phyloP scores from a whole-genome alignment of 1,140 invertebrate species.

The Diuraphis noxia region DNA sequence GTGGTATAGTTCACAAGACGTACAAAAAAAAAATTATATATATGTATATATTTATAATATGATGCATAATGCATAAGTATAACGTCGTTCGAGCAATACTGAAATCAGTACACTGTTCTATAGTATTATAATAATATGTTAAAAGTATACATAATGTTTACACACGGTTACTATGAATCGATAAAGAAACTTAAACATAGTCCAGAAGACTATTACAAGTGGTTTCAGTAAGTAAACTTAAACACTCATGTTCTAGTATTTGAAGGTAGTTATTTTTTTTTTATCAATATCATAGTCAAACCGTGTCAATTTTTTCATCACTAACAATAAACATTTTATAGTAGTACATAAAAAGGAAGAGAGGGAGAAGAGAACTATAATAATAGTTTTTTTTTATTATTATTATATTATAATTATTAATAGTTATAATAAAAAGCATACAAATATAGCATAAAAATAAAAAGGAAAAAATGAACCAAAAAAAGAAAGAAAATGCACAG shows the following conservation, averaged over 20 bases:
- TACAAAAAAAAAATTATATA: constrained; percentile 39
- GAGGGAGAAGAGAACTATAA: background rate
- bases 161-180: background rate
- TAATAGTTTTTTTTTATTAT: constrained; percentile 22
- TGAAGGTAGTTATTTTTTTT: background rate
- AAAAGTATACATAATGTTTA: constrained; percentile 26
- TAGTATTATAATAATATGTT: background rate
- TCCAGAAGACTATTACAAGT: background rate
- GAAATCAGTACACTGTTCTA: background rate
- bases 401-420: constrained; percentile 14
- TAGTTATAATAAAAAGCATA: constrained; percentile 45
- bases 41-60: constrained; percentile 14
- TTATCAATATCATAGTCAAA: background rate
- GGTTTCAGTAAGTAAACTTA: background rate
- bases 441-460: constrained; percentile 38
- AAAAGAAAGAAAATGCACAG: constrained; percentile 34
- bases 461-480: background rate
- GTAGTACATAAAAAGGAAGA: constrained; percentile 11
- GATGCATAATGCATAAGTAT: constrained; percentile 8
- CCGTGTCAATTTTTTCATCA: background rate
- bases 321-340: background rate
- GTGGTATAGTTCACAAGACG: constrained; percentile 42
- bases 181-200: background rate
- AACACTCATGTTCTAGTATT: background rate
- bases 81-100: constrained; percentile 37